These are phyloP conservation scores for Acanthopleura granulata DNA, from an alignment of 2,888 invertebrate species.

Conservation along the genomic window DNA sequence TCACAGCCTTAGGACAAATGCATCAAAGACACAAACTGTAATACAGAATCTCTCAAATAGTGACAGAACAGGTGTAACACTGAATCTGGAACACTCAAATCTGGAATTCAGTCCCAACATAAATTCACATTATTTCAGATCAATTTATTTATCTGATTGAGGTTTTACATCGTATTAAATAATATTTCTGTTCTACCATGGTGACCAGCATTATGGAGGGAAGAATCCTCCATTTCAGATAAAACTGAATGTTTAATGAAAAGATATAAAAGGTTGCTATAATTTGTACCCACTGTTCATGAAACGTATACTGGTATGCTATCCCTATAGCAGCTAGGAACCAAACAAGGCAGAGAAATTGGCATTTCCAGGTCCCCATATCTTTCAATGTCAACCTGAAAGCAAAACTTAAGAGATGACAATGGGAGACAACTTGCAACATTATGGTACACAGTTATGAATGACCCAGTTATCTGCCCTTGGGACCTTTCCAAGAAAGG, in stretches of 20 bases:
- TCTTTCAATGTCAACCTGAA: slow-evolving; percentile 68
- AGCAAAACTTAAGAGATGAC: background rate
- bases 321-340: slow-evolving; percentile 90
- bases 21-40: background rate
- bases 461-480: too few relatives aligned
- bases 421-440: too few relatives aligned
- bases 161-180: too few relatives aligned
- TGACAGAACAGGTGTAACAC: background rate
- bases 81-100: background rate
- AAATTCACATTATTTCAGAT: too few relatives aligned
- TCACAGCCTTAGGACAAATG: too few relatives aligned
- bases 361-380: slow-evolving; percentile 55
- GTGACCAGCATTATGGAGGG: too few relatives aligned
- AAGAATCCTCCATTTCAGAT: too few relatives aligned
- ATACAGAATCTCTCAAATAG: background rate
- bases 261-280: background rate
- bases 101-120: too few relatives aligned
- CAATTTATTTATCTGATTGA: too few relatives aligned
- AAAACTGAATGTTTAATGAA: background rate
- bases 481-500: too few relatives aligned
- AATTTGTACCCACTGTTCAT: slow-evolving; percentile 77
- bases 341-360: slow-evolving; percentile 76
- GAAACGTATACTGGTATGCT: slow-evolving; percentile 95
- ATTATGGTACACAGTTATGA: too few relatives aligned
- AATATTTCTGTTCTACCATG: too few relatives aligned